Conservation (phyloP, 2,113 vertebrate genomes). For the Salvelinus sp. region DNA sequence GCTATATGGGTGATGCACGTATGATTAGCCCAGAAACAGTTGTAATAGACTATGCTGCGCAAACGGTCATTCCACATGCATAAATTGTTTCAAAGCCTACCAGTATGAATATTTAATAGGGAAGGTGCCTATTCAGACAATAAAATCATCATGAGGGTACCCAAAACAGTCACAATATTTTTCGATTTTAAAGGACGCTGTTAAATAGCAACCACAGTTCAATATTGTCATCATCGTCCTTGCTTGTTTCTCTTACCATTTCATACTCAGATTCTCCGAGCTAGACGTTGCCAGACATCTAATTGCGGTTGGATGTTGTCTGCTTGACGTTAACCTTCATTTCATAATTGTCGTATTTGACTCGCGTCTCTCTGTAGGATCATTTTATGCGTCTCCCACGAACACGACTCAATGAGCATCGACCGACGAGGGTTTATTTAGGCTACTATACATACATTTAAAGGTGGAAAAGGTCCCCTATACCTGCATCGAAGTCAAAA, state of each 20-base stretch:
- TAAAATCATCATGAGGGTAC: neutral
- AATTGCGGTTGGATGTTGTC: neutral
- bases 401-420: neutral
- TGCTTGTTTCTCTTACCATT: constrained; percentile 1
- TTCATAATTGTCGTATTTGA: neutral
- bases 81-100: too few species aligned
- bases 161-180: neutral
- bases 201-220: neutral
- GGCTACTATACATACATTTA: neutral
- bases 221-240: constrained; percentile 2
- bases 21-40: too few species aligned
- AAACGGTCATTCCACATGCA: too few species aligned
- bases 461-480: neutral
- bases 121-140: neutral
- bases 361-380: neutral
- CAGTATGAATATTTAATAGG: neutral
- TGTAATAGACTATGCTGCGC: too few species aligned
- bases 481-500: neutral
- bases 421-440: neutral
- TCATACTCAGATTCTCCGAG: neutral
- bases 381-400: neutral
- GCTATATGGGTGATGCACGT: too few species aligned
- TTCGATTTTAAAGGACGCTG: neutral
- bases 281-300: neutral
- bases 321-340: neutral